phyloP scores from a whole-genome alignment of 30 jellyfish, hydroid and myxozoan species.

The Cassiopea andromeda region DNA sequence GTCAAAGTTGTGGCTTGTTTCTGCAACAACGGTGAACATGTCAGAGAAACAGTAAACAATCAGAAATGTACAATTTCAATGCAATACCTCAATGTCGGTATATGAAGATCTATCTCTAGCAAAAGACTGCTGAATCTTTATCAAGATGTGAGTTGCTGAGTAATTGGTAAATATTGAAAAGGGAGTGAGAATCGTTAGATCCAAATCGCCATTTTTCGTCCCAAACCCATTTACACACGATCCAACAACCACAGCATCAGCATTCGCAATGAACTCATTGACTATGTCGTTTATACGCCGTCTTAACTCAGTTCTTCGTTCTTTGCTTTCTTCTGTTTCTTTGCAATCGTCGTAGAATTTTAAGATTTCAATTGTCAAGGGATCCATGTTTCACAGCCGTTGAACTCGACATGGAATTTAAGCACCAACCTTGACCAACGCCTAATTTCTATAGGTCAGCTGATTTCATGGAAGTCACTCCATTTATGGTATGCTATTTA shows the following conservation, averaged over 20 bases:
- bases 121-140: not conserved
- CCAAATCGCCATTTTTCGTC: constrained; percentile 36
- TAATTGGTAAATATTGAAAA: not conserved
- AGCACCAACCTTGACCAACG: not conserved
- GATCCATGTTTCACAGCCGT: not conserved
- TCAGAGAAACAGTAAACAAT: no score
- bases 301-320: not conserved
- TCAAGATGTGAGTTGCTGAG: not conserved
- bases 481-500: no score
- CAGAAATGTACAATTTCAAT: not conserved
- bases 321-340: constrained; percentile 5
- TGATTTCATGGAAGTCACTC: no score
- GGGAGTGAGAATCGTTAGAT: constrained; percentile 1
- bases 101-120: not conserved
- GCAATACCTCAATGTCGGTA: not conserved
- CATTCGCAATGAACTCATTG: not conserved
- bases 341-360: not conserved
- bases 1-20: no score
- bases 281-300: constrained; percentile 23
- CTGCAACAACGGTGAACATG: no score
- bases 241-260: constrained; percentile 36
- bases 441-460: no score
- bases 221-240: constrained; percentile 51
- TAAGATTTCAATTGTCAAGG: constrained; percentile 17
- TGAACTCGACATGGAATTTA: not conserved